Evolutionary conservation across 1,140 invertebrate species (phyloP), one percentile per base, ranked within the genome.

Genomic region (Hylyphantes graminicola): DNA sequence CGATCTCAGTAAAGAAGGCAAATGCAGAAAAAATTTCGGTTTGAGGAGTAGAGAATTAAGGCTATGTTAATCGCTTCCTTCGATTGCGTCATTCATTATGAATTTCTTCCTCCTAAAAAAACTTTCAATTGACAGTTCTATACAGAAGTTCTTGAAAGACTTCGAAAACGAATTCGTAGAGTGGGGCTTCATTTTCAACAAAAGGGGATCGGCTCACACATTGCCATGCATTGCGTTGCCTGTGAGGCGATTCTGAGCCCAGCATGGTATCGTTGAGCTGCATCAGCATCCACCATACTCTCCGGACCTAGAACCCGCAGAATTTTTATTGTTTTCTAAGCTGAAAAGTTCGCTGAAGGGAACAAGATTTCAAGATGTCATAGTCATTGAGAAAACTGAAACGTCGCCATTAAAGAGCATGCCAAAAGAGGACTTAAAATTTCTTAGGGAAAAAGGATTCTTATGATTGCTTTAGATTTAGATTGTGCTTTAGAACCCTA

Each of bases 1-100:
- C 35, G 35, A 35, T 35, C 35, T 35, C 35, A 17, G 9, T 10
- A 64, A 64, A n/a, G 21, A 64, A 64, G 35, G 9, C 13, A 13
- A 67, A 67, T 9, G 48, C 17, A 70, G 17, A 53, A 54, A 54
- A 70, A 70, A 70, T 17, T 13, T 54, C n/a, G 68, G n/a, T 72
- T 70, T 48, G 8, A 70, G 51, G 13, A 50, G 48, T 51, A 5
- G 13, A 72, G 19, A 53, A 11, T 72, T 17, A 54, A 72, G 51
- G n/a, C 53, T 11, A 72, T 54, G 68, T 72, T 54, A 72, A 72
- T 72, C 50, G 8, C 19, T 72, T 72, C 53, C 51, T 72, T 72
- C 17, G 15, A 72, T 50, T 13, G 53, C 15, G 48, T 72, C 15
- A 72, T 54, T 53, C 51, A 17, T 72, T 5, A 12, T 54, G 68